Conservation (phyloP, 1,140 invertebrate genomes). For the Pteromalus puparum region DNA sequence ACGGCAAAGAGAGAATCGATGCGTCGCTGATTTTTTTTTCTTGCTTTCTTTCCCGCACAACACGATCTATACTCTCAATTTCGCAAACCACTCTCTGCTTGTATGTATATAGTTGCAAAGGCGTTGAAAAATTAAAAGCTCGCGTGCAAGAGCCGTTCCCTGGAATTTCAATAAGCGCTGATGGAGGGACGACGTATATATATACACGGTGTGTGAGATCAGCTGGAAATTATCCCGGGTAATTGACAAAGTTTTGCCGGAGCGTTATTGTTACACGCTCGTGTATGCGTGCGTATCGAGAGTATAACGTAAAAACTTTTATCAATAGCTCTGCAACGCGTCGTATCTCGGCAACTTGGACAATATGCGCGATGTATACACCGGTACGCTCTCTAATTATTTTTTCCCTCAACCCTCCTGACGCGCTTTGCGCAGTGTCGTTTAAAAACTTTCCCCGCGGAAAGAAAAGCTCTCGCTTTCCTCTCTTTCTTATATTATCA, state of each 20-base stretch:
- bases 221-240: background rate
- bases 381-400: background rate
- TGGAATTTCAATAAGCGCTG: background rate
- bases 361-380: too few relatives aligned
- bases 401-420: background rate
- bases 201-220: background rate
- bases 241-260: background rate
- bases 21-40: background rate
- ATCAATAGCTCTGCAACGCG: background rate
- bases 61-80: too few relatives aligned
- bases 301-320: background rate
- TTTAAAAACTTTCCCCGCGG: background rate
- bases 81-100: too few relatives aligned
- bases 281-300: background rate
- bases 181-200: background rate
- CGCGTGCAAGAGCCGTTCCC: background rate
- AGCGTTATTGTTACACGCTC: background rate
- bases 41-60: too few relatives aligned
- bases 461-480: too few relatives aligned
- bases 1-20: background rate
- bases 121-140: background rate
- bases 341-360: too few relatives aligned
- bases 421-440: background rate
- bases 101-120: too few relatives aligned
- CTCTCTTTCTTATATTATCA: background rate